phyloP scores from a whole-genome alignment of 2,113 vertebrate species.

The Thunnus maccoyii region DNA sequence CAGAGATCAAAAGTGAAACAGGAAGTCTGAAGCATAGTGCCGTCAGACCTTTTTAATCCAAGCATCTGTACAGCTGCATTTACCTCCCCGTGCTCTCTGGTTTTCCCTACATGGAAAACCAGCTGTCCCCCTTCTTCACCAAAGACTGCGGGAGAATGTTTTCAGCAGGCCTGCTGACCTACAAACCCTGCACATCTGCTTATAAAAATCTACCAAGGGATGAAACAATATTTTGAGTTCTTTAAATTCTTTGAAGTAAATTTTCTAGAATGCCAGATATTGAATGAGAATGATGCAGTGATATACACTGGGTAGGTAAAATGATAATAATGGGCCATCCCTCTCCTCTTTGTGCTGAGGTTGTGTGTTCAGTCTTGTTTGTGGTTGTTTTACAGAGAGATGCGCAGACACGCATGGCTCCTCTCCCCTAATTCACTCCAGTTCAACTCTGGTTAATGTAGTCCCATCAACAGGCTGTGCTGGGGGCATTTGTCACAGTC shows the following conservation, averaged over 20 bases:
- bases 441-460: constrained; percentile 62
- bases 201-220: background rate
- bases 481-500: constrained; percentile 64
- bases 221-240: background rate
- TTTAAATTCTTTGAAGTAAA: constrained; percentile 13
- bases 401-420: constrained; percentile 59
- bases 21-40: constrained; percentile 25
- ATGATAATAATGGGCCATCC: constrained; percentile 27
- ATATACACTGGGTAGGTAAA: background rate
- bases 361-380: constrained; percentile 11
- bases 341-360: constrained; percentile 8
- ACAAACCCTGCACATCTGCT: constrained; percentile 1
- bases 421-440: constrained; percentile 66
- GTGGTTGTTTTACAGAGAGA: constrained; percentile 43
- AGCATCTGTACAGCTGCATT: constrained; percentile 45
- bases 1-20: constrained; percentile 36
- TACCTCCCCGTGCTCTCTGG: background rate
- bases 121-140: background rate
- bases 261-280: background rate
- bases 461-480: constrained; percentile 58
- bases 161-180: background rate
- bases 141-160: background rate
- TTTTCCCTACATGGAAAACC: background rate
- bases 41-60: constrained; percentile 10
- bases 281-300: background rate